Base-by-base conservation (phyloP, 2,888 invertebrate species). In the Hyposoter didymator region DNA sequence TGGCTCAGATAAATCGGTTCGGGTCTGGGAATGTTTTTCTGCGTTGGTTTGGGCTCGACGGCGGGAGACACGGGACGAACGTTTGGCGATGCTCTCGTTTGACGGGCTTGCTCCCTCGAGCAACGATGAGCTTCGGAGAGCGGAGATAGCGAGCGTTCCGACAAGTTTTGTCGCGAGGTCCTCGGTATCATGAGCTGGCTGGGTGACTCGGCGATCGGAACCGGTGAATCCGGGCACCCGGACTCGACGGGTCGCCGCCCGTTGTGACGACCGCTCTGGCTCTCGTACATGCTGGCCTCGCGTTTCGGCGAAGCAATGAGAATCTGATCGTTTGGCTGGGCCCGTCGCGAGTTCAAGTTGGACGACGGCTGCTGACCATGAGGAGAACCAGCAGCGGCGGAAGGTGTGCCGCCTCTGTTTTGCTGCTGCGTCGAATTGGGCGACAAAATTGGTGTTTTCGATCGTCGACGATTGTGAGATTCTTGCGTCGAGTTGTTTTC, bases 231-330 rank as follows among this genome's bases (percentile, higher is more conserved):
- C 0, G 90, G 84, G 59, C 87, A 88, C n/a, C 88, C 79, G 0
- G 86, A 74, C 67, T 87, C 89, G 22, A 88, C 19, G 28, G 89
- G 88, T 32, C n/a, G n/a, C n/a, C n/a, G n/a, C n/a, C 84, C 89
- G 1, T 88, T 82, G 0, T 87, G 82, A 43, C 89, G 88, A 45
- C 85, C 85, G 7, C 78, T 55, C 55, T 85, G 87, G 0, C 89
- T n/a, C 17, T 91, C 92, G 73, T 91, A 92, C 7, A 88, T 80
- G 64, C 78, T 86, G 0, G 84, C 62, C 10, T 93, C 92, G 62
- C 92, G 88, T 76, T 93, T 93, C 1, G 93, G 93, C 0, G 93
- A 93, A 22, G 93, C 93, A 45, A 93, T 93, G 19, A 93, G 78
- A 79, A 93, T 93, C 82, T 93, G 93, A 78, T 93, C 93, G 35